These are phyloP conservation scores for Argya squamiceps DNA, from an alignment of 2,797 vertebrate genomes.

Conservation along the genomic window DNA sequence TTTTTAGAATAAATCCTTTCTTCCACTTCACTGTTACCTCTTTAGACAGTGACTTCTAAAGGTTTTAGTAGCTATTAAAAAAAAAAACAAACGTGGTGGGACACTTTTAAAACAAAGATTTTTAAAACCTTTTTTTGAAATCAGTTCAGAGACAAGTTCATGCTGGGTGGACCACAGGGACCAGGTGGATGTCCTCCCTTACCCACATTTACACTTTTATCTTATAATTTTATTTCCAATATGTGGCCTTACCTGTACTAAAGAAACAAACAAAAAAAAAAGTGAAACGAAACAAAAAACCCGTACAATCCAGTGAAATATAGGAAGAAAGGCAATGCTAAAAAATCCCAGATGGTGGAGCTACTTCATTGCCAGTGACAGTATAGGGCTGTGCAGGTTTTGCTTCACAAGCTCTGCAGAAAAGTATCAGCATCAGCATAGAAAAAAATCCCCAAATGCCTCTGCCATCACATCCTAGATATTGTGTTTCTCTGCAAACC, in stretches of 20 bases:
- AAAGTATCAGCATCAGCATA: background rate
- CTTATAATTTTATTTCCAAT: background rate
- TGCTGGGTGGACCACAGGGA: background rate
- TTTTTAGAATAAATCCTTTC: background rate
- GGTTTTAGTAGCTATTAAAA: background rate
- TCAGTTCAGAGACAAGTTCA: background rate
- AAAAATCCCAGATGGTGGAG: slow-evolving; percentile 69
- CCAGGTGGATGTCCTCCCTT: background rate
- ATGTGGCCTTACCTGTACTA: background rate
- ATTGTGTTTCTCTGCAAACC: background rate
- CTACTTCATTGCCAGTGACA: slow-evolving; percentile 53
- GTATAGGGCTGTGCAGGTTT: accelerated
- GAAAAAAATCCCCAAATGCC: background rate
- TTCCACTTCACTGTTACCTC: background rate
- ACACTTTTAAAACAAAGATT: background rate
- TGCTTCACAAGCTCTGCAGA: background rate
- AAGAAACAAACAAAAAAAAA: background rate
- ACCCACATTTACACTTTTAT: background rate
- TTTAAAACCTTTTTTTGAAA: background rate
- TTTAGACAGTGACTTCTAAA: background rate
- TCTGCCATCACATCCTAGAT: background rate
- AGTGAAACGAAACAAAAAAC: accelerated
- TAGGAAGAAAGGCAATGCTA: slow-evolving; percentile 9
- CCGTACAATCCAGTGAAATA: accelerated
- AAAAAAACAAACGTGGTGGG: background rate